Percentiles rank a stretch among this genome's conserved stretches.
Conservation (phyloP, 1,140 invertebrate genomes). For the Drosophila navojoa region DNA sequence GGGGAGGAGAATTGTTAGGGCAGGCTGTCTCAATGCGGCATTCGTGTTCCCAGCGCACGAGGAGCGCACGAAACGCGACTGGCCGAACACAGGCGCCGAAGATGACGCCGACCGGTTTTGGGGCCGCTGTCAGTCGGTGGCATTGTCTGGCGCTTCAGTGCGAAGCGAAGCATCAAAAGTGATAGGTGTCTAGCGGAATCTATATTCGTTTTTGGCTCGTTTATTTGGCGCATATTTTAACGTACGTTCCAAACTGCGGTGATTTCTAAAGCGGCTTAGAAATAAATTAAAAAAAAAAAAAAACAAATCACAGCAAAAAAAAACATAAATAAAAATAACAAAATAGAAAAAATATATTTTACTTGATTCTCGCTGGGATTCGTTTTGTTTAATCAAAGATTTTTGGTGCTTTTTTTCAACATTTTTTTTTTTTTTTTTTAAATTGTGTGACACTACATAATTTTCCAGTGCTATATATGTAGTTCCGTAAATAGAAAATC, state of each 20-base stretch:
- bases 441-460: conserved; percentile 71
- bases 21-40: conserved; percentile 41
- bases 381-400: conserved; percentile 37
- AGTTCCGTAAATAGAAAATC: conserved; percentile 5
- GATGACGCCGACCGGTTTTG: conserved; percentile 39
- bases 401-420: conserved; percentile 37
- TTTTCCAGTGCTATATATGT: conserved; percentile 32
- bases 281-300: conserved; percentile 11
- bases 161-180: conserved; percentile 65
- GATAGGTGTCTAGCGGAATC: conserved; percentile 51
- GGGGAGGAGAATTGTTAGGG: conserved; percentile 17
- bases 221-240: conserved; percentile 55
- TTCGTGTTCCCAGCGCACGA: conserved; percentile 39
- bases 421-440: conserved; percentile 39
- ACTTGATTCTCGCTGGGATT: conserved; percentile 24
- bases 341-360: conserved; percentile 42
- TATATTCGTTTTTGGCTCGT: conserved; percentile 33
- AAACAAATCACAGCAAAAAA: conserved; percentile 6
- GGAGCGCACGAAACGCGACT: conserved; percentile 28
- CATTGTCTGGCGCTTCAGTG: conserved; percentile 63
- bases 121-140: conserved; percentile 58
- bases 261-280: conserved; percentile 22
- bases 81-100: conserved; percentile 17
- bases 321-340: conserved; percentile 14
- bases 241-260: conserved; percentile 43